Evolutionary conservation across 2,888 invertebrate genomes (phyloP), one percentile per base, ranked within the genome.

Genomic region (Drosophila rellima): DNA sequence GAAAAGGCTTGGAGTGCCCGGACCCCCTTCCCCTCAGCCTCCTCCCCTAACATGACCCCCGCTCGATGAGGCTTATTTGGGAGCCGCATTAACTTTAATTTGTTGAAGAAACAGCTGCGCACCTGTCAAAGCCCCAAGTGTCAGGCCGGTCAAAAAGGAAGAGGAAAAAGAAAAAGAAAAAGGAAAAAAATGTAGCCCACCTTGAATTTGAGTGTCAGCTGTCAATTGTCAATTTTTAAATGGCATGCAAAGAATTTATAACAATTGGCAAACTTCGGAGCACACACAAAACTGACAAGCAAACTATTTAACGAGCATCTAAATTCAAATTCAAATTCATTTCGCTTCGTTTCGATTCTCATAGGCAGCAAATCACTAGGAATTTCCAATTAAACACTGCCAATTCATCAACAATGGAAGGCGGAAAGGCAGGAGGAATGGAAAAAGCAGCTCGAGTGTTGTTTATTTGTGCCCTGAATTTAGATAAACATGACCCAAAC

Each of bases 11-110:
- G 45, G 62, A 35, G 54, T 37, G 45, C 18, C 13, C 31, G n/a
- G n/a, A n/a, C n/a, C 42, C 42, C 3, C 31, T 10, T n/a, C 1
- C 3, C 2, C 2, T 26, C 8, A 10, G 2, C n/a, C 20, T 2
- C 5, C 18, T 0, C 0, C 37, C 2, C 2, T 7, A n/a, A n/a
- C n/a, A n/a, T n/a, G n/a, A n/a, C n/a, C n/a, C n/a, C n/a, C n/a
- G n/a, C n/a, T 11, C 33, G 20, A 37, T 26, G 39, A 35, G 76
- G 70, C 80, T 89, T 85, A 72, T 70, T 57, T 61, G 65, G 70
- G 78, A 77, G 83, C 80, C 83, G 89, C 78, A 90, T 90, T 88
- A 80, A 77, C 70, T 87, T 90, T 84, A 90, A 89, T 86, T 88
- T 89, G 81, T 75, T 86, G 66, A 51, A 54, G 70, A 80, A 86